Base-by-base conservation (phyloP, 2,888 invertebrate genomes). In the Apodemia zela region DNA sequence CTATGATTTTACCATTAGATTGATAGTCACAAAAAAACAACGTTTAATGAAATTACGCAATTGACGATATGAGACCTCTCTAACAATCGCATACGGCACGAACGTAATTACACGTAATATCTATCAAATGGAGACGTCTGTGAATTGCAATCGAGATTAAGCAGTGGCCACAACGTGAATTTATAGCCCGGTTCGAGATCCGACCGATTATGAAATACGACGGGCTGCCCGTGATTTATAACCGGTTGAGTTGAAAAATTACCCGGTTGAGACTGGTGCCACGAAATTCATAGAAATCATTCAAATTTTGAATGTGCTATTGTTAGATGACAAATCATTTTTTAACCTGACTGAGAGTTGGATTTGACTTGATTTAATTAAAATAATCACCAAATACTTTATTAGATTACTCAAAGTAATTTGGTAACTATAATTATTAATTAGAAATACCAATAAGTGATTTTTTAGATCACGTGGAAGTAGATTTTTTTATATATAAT, bases 181-280 rank as follows among this genome's bases (percentile, higher is more conserved):
- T 47, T 70, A 70, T 67, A 49, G 63, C 62, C 47, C 38, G 58
- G 65, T 61, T 63, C 63, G 66, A 66, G 63, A 62, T 59, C 59
- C 59, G 49, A 51, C 60, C 66, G 65, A 66, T 70, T 72, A 69
- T 72, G 71, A 72, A 70, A 72, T 72, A 72, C 65, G 65, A 65
- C 65, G 59, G 69, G 72, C 72, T 72, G 72, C 68, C 65, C 59
- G 66, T 74, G 81, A 84, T 84, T 84, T 84, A 84, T 76, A 66
- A 68, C 51, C 68, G 68, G 65, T 68, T 65, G 66, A 68, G 54
- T 62, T 75, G 77, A 77, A 78, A 79, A 78, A 79, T 74, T 72
- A 75, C 18, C 21, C 60, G n/a, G 42, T 21, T 60, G 54, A 57
- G 8, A 21, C 54, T 57, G 25, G 29, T 15, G 29, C 54, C 15